Base-by-base conservation (phyloP, 1,140 invertebrate genomes). In the Tetraneura akinire region DNA sequence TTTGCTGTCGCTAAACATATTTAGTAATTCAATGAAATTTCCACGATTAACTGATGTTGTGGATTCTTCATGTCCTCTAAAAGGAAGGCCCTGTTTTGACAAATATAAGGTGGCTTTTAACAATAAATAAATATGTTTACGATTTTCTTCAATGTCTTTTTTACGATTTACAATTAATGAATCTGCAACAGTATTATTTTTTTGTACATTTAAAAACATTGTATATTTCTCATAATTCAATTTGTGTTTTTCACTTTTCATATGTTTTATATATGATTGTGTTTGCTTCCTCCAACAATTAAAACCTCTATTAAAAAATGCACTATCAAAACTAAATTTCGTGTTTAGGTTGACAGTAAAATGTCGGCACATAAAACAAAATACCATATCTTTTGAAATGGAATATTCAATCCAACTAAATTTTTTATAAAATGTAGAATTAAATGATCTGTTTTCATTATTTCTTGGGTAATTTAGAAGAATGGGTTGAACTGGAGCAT, bases 121-220 rank as follows among this genome's bases (percentile, higher is more conserved):
- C 42, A 71, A 51, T 26, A 45, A 49, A 51, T 13, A 51, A 53
- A 73, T 49, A 37, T 73, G 70, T 29, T 73, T 21, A 49, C 70
- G 23, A 74, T 74, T 74, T 74, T 53, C 23, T 74, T 74, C 26
- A 37, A 74, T 49, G 21, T 74, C 18, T 9, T 74, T 55, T 74
- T 32, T 49, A 49, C 21, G 47, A 74, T 4, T 11, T 53, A 5
- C 42, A 23, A 73, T 51, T 32, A 53, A 14, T 29, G 21, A 47
- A 51, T 10, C 37, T 55, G 70, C 70, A 10, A 49, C 51, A 51
- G 26, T 49, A 1, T n/a, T 5, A 26, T 53, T 49, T 51, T 51
- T 55, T 14, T 47, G 11, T n/a, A 71, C 14, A 45, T 71, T 71
- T 47, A 26, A 73, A 73, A 51, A 42, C 45, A 23, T 29, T 51